phyloP scores from a whole-genome alignment of 2,113 vertebrate species.

The Oreotragus oreotragus region DNA sequence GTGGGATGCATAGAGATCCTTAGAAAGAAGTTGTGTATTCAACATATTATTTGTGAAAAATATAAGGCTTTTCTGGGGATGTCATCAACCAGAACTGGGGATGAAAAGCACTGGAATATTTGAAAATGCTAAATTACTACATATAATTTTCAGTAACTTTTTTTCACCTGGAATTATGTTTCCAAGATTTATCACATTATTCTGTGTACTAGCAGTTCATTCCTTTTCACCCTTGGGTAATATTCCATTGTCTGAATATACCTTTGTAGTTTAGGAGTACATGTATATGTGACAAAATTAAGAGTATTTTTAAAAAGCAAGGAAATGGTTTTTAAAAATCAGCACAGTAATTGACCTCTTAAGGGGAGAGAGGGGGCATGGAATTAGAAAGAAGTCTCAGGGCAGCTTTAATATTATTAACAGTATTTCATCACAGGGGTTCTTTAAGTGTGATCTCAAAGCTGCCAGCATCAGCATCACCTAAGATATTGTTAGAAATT shows the following conservation, averaged over 20 bases:
- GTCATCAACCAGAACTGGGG: background rate
- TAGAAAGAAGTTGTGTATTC: background rate
- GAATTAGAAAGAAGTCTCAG: background rate
- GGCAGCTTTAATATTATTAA: constrained; percentile 7
- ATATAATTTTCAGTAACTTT: background rate
- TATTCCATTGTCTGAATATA: background rate
- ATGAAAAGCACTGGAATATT: background rate
- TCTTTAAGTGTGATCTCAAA: background rate
- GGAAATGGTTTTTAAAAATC: background rate
- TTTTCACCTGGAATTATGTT: background rate
- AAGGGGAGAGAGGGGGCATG: background rate
- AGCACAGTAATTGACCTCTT: background rate
- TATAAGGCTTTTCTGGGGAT: background rate
- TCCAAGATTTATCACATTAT: background rate
- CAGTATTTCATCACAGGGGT: background rate
- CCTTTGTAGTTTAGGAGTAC: background rate
- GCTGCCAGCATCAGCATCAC: background rate
- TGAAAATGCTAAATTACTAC: background rate
- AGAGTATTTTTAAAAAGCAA: background rate
- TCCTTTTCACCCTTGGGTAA: background rate
- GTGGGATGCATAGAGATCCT: background rate
- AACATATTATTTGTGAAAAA: background rate
- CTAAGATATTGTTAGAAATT: background rate
- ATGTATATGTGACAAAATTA: background rate
- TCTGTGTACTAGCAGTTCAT: background rate